Evolutionary conservation across 2,888 invertebrate genomes (phyloP).

Genomic region (Schizaphis graminum): DNA sequence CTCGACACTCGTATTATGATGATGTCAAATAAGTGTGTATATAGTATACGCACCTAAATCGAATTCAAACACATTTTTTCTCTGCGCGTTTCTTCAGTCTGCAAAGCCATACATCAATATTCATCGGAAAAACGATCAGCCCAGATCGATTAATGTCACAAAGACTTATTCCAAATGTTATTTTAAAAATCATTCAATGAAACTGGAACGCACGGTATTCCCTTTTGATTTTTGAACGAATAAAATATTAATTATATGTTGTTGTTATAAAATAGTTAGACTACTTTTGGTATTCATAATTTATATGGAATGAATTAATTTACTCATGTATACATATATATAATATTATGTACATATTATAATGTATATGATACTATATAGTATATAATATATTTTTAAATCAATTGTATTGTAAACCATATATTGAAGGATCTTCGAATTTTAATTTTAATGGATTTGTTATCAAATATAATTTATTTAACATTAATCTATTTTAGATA

Average conservation of each 20-base stretch:
- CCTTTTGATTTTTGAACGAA: background rate
- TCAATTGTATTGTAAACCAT: no score
- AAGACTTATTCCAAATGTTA: background rate
- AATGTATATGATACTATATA: background rate
- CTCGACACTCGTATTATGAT: background rate
- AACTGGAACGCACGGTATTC: no score
- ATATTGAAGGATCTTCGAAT: no score
- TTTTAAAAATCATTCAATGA: background rate
- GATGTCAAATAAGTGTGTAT: background rate
- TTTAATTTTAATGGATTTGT: no score
- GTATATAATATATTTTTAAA: background rate
- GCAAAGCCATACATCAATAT: background rate
- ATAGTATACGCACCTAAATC: background rate
- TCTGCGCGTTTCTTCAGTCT: background rate
- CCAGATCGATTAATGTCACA: background rate
- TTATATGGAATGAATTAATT: background rate
- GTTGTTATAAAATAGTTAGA: background rate
- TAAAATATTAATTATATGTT: background rate
- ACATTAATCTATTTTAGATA: no score
- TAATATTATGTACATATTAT: background rate
- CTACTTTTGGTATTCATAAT: background rate
- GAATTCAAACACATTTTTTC: background rate
- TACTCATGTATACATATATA: background rate
- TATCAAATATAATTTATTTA: no score
- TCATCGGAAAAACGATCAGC: background rate